Evolutionary conservation across 2,888 invertebrate species (phyloP), one percentile per base, ranked within the genome.

Genomic region (Macrophya annulata): DNA sequence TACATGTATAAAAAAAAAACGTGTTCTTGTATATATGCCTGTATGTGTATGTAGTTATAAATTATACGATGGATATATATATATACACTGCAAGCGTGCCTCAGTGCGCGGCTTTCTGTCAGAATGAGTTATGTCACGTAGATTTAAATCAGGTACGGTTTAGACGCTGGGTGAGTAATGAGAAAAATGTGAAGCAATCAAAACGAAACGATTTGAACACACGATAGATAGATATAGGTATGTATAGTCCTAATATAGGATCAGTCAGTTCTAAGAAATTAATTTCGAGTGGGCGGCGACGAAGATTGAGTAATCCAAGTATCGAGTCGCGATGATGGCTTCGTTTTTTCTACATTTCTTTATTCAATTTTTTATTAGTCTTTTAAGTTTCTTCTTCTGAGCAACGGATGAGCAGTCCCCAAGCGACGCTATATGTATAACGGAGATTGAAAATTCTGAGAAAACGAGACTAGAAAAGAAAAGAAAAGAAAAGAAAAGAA

Each of bases 131-230:
- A 81, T 81, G 81, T 81, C 81, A 59, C 81, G 51, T 62, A 40
- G 81, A 81, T 81, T 81, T 43, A 62, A 62, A 81, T 81, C 81
- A 59, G 81, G 21, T 62, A 45, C 45, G 40, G 51, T 37, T 25
- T 37, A 37, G 31, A 37, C 68, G 68, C n/a, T 62, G 31, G 81
- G n/a, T 59, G 81, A 81, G 81, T 81, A 81, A 81, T 62, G 81
- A 81, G 62, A 81, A 81, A 81, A 81, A 81, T 81, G 81, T 81
- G 59, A 81, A 62, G 81, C 81, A 81, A 81, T 81, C 62, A 81
- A 62, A 81, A 59, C 59, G 81, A 51, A 62, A 59, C 62, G 81
- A 81, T 81, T 81, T 62, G 21, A 81, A 62, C 62, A 21, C 51
- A 12, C 31, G 31, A 31, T n/a, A 15, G 74, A 74, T 45, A 45